Percentiles rank a stretch among this genome's conserved stretches.
Evolutionary conservation across 2,888 invertebrate genomes (phyloP).

Genomic region (Nephrotoma appendiculata): DNA sequence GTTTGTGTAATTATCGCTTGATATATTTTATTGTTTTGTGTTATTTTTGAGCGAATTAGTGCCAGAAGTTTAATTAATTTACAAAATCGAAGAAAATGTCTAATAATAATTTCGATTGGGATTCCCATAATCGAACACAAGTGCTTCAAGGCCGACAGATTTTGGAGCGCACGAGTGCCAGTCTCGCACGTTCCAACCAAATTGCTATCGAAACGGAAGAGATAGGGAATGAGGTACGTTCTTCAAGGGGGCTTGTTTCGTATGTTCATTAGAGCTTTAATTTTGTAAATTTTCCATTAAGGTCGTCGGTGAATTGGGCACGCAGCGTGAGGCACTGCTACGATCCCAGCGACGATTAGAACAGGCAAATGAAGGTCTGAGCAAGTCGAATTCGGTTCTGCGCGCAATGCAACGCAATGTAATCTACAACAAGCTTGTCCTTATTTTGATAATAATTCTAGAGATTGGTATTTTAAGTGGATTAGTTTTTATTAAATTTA

Average conservation of each 20-base stretch:
- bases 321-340: conserved; percentile 58
- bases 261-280: not conserved
- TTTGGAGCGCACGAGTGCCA: conserved; percentile 44
- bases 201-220: conserved; percentile 68
- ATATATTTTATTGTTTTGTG: not conserved
- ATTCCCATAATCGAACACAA: conserved; percentile 40
- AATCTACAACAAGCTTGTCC: conserved; percentile 57
- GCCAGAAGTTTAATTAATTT: too few relatives aligned
- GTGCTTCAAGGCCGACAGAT: conserved; percentile 39
- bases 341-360: conserved; percentile 49
- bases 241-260: not conserved
- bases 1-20: not conserved
- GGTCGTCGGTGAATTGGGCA: conserved; percentile 59
- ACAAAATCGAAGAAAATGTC: not conserved
- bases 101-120: conserved; percentile 29
- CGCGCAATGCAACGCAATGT: conserved; percentile 52
- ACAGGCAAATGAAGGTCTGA: conserved; percentile 55
- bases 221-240: conserved; percentile 47
- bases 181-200: conserved; percentile 52
- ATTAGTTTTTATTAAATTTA: conserved; percentile 47
- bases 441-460: conserved; percentile 56
- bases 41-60: not conserved
- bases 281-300: conserved; percentile 11
- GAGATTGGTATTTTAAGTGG: conserved; percentile 50
- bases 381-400: conserved; percentile 46